These are phyloP conservation scores for Stercorarius parasiticus DNA, from an alignment of 2,113 vertebrate genomes.

Conservation along the genomic window DNA sequence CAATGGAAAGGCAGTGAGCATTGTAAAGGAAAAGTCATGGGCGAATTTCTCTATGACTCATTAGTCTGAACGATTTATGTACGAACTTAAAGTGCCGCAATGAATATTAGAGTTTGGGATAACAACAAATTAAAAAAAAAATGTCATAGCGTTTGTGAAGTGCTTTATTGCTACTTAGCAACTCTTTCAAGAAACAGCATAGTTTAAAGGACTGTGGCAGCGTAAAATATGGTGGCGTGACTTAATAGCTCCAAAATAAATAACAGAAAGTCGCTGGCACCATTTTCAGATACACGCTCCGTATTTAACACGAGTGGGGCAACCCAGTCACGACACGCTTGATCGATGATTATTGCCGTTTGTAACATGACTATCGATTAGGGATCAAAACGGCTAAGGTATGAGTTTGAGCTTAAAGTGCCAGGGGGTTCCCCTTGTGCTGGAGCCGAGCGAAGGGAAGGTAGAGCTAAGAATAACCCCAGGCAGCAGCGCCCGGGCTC, in stretches of 20 bases:
- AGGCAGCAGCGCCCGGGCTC: neutral
- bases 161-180: conserved; percentile 25
- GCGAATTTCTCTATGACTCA: conserved; percentile 73
- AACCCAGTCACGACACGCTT: neutral
- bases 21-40: conserved; percentile 68
- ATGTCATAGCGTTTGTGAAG: conserved; percentile 2
- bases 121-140: conserved; percentile 50
- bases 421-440: neutral
- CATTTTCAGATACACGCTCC: conserved; percentile 1
- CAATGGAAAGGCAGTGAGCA: conserved; percentile 60
- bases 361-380: conserved; percentile 35
- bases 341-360: conserved; percentile 47
- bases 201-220: conserved; percentile 33
- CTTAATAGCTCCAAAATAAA: conserved; percentile 57
- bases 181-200: conserved; percentile 43
- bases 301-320: conserved; percentile 47
- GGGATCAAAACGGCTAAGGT: conserved; percentile 6
- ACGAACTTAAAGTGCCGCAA: conserved; percentile 38
- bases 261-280: conserved; percentile 20
- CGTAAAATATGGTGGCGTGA: conserved; percentile 38
- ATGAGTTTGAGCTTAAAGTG: neutral
- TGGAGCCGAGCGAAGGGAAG: neutral
- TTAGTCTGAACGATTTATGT: conserved; percentile 76
- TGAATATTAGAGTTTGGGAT: conserved; percentile 69
- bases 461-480: neutral